Conservation (phyloP, 2,888 invertebrate genomes). For the Celastrina argiolus region DNA sequence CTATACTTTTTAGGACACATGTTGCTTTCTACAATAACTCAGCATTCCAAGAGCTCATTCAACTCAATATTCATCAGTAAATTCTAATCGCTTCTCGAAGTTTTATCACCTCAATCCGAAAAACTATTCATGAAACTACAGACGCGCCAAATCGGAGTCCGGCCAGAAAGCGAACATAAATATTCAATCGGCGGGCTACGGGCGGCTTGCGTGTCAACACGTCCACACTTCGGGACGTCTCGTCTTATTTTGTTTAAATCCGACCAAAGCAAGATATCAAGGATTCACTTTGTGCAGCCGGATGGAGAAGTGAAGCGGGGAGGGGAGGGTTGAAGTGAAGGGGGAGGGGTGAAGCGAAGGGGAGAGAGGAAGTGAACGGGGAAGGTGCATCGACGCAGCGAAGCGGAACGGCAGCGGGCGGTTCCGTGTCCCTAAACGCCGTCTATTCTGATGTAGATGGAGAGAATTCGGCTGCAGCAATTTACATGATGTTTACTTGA, state of each 20-base stretch:
- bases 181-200: background rate
- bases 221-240: background rate
- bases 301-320: background rate
- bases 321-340: background rate
- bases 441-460: slow-evolving; percentile 18
- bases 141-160: background rate
- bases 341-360: background rate
- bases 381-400: slow-evolving; percentile 1
- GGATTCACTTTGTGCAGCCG: slow-evolving; percentile 25
- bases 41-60: no score
- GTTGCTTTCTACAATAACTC: no score
- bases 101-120: background rate
- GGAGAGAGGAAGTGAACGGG: background rate
- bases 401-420: slow-evolving; percentile 2
- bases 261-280: slow-evolving; percentile 23
- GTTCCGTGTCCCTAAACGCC: slow-evolving; percentile 3
- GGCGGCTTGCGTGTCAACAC: background rate
- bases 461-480: background rate
- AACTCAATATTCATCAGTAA: no score
- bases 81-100: background rate
- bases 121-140: background rate
- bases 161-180: background rate
- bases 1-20: no score
- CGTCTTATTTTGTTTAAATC: slow-evolving; percentile 23
- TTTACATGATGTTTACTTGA: slow-evolving; percentile 21